Percentiles rank a stretch among this genome's conserved stretches.
Conservation (phyloP, 2,113 vertebrate genomes). For the Oryzias woworae region DNA sequence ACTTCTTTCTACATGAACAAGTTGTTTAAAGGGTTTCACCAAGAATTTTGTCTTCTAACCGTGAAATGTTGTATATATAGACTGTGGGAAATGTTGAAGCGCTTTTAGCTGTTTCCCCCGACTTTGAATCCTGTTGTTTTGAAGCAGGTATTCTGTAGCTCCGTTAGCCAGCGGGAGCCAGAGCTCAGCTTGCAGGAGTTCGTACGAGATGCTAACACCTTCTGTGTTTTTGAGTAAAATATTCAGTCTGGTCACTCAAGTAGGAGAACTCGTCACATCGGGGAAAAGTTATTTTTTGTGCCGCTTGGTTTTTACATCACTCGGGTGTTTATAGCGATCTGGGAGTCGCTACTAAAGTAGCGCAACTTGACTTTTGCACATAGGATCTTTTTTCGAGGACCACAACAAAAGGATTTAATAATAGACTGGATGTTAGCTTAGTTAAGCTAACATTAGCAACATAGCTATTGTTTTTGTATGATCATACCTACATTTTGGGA, state of each 20-base stretch:
- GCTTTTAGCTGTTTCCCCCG: slow-evolving; percentile 26
- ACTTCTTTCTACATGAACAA: slow-evolving; percentile 7
- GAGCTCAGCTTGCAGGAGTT: slow-evolving; percentile 58
- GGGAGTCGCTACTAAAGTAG: slow-evolving; percentile 27
- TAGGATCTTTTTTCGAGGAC: slow-evolving; percentile 54
- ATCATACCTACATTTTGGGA: not conserved
- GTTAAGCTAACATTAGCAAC: slow-evolving; percentile 58
- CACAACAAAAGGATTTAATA: slow-evolving; percentile 78
- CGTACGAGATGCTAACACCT: slow-evolving; percentile 57
- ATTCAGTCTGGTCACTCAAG: too few species aligned
- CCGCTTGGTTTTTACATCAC: not conserved
- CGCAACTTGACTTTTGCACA: slow-evolving; percentile 55
- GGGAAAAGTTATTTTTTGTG: not conserved
- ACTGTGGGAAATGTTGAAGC: slow-evolving; percentile 52
- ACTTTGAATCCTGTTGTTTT: slow-evolving; percentile 62
- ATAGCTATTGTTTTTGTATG: slow-evolving; percentile 11
- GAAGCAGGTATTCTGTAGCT: slow-evolving; percentile 42
- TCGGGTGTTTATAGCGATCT: slow-evolving; percentile 1
- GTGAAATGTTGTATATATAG: slow-evolving; percentile 17
- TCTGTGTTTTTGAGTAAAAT: slow-evolving; percentile 8
- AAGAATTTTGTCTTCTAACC: not conserved
- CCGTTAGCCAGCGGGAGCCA: slow-evolving; percentile 53
- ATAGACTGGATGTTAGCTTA: slow-evolving; percentile 66
- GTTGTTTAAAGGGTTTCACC: slow-evolving; percentile 4
- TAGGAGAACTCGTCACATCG: too few species aligned